Base-by-base conservation (phyloP, 2,888 invertebrate species). In the Ochropleura plecta region DNA sequence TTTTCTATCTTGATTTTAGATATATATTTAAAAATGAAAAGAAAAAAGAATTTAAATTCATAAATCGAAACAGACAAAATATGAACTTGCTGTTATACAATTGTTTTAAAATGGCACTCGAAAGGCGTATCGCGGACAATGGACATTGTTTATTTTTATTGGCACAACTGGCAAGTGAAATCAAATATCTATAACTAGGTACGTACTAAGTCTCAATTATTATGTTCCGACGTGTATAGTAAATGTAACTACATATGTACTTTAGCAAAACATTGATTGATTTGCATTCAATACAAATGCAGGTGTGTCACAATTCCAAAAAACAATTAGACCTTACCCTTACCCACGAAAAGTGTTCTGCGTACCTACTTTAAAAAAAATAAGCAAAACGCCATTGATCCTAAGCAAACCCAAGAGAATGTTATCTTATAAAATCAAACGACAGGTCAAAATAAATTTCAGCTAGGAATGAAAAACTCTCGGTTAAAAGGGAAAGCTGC, bases 111-210 rank as follows among this genome's bases (percentile, higher is more conserved):
- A 57, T 74, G 8, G 48, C n/a, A 64, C 7, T 20, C n/a, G 18
- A 10, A 51, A 30, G 57, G 40, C 30, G 30, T 44, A 66, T 30
- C 16, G 53, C n/a, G 7, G 46, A 72, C 44, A 62, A 62, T 60
- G 44, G 42, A 44, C 55, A 44, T n/a, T 9, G n/a, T 16, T 48
- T 46, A 40, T 75, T 75, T 71, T 73, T 66, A 66, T 59, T 59
- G 30, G 40, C 44, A 51, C 49, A 65, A 49, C 49, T 66, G 20
- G 49, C 40, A 40, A 67, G 46, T 40, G 49, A 60, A 60, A 67
- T 51, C 16, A 67, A 59, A 66, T 40, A 57, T 20, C 62, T n/a
- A 44, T 62, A 62, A n/a, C 62, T 62, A n/a, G 62, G 44, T n/a
- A 62, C 44, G n/a, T n/a, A 62, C n/a, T n/a, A n/a, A 62, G 60